Evolutionary conservation across 2,797 vertebrate genomes (phyloP), one percentile per base, ranked within the genome.

Genomic region (Vespertilio murinus): DNA sequence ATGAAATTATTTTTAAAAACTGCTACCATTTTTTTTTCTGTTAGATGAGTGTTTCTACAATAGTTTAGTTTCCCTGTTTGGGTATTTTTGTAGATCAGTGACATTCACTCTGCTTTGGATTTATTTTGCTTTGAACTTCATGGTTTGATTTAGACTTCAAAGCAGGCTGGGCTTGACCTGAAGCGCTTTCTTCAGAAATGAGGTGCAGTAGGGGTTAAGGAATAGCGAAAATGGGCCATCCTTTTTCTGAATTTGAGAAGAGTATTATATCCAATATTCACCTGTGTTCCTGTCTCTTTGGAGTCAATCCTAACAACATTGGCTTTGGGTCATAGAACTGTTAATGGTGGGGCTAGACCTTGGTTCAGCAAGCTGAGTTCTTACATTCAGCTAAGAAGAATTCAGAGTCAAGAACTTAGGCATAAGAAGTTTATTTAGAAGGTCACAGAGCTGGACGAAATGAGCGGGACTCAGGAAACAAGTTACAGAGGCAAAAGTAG

Each of bases 81-180:
- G 71, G 54, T 33, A 75, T 40, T 96, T n/a, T n/a, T 61, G 33
- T 82, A 83, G 17, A 59, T 64, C 59, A 83, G 47, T 38, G 42
- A 23, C 25, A 33, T 56, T 91, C 23, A 61, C 9, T 88, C 54
- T 64, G 9, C 49, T 91, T 93, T 73, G 38, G 61, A 88, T 81
- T 96, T 42, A 71, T 74, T 95, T 88, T 86, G 40, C 67, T 95
- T 81, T 94, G 82, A 80, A 88, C n/a, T 65, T 91, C 16, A 25
- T 70, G 64, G 30, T 87, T 94, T 45, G 42, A 0, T 94, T 84
- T 47, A 86, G 71, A 93, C 25, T 89, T 94, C 73, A 88, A 83
- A 84, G 67, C 25, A 42, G 40, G 38, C 14, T 56, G 42, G 45
- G 14, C 6, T 9, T 82, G 61, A 65, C 64, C 52, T 67, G 79